Conservation (phyloP, 2,113 vertebrate species). For the Narcine bancroftii region DNA sequence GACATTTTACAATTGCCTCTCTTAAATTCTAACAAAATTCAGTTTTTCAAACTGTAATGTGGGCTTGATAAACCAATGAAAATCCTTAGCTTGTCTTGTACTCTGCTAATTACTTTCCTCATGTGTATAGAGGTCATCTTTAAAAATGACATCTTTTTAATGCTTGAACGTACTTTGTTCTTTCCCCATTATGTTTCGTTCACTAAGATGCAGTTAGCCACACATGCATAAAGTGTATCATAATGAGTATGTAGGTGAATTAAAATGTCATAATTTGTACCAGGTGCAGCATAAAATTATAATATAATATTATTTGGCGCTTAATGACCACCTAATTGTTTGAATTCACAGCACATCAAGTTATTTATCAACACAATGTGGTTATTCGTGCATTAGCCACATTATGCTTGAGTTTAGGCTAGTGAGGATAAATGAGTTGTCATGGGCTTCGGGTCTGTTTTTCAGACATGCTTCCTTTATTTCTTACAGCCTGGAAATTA, state of each 20-base stretch:
- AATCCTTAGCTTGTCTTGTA: constrained; percentile 11
- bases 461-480: constrained; percentile 43
- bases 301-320: constrained; percentile 38
- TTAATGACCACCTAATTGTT: constrained; percentile 48
- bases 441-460: constrained; percentile 44
- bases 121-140: constrained; percentile 35
- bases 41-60: neutral
- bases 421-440: constrained; percentile 47
- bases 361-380: constrained; percentile 45
- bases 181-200: constrained; percentile 35
- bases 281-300: constrained; percentile 41
- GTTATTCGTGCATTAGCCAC: constrained; percentile 37
- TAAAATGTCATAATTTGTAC: constrained; percentile 42
- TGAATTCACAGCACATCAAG: constrained; percentile 45
- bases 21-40: neutral
- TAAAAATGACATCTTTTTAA: constrained; percentile 36
- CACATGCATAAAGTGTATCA: constrained; percentile 33
- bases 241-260: constrained; percentile 38
- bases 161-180: constrained; percentile 35
- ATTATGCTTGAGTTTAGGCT: constrained; percentile 39
- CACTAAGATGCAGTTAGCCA: constrained; percentile 37
- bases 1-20: neutral
- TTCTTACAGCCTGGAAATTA: constrained; percentile 44
- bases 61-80: neutral
- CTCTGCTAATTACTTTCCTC: constrained; percentile 21